Evolutionary conservation across 1,140 invertebrate species (phyloP).

Genomic region (Macrobrachium rosenbergii): DNA sequence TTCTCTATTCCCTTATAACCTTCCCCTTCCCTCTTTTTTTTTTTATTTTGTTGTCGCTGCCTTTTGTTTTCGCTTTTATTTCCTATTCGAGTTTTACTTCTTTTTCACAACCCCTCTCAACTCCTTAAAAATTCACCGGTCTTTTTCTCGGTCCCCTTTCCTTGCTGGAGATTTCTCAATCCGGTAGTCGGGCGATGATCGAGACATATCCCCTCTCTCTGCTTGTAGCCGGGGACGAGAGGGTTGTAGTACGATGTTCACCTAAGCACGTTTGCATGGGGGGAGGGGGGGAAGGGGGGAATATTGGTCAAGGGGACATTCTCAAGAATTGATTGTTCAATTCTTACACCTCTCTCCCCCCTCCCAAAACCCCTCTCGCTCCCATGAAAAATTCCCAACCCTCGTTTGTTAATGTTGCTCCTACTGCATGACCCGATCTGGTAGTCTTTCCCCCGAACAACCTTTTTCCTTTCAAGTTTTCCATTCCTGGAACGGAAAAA

Average conservation of each 20-base stretch:
- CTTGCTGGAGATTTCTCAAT: not conserved
- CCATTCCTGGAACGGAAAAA: not conserved
- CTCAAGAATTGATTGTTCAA: too few relatives aligned
- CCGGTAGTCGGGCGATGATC: too few relatives aligned
- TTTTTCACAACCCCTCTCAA: not conserved
- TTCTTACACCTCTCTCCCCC: not conserved
- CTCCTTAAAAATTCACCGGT: not conserved
- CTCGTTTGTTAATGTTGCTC: not conserved
- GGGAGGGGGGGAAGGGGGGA: too few relatives aligned
- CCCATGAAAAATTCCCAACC: not conserved
- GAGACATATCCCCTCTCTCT: too few relatives aligned
- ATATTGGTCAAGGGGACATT: too few relatives aligned
- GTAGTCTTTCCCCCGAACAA: not conserved
- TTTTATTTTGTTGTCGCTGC: not conserved
- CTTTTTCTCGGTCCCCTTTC: not conserved
- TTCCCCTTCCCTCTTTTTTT: not conserved
- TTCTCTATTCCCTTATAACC: not conserved
- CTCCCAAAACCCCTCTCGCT: not conserved
- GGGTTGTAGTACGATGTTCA: too few relatives aligned
- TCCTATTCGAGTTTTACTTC: not conserved
- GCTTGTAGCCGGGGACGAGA: too few relatives aligned
- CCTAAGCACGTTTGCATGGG: too few relatives aligned
- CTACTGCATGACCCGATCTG: not conserved
- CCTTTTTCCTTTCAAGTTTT: not conserved
- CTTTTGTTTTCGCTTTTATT: not conserved